Conservation (phyloP, 1,140 invertebrate species). For the Temnothorax longispinosus region DNA sequence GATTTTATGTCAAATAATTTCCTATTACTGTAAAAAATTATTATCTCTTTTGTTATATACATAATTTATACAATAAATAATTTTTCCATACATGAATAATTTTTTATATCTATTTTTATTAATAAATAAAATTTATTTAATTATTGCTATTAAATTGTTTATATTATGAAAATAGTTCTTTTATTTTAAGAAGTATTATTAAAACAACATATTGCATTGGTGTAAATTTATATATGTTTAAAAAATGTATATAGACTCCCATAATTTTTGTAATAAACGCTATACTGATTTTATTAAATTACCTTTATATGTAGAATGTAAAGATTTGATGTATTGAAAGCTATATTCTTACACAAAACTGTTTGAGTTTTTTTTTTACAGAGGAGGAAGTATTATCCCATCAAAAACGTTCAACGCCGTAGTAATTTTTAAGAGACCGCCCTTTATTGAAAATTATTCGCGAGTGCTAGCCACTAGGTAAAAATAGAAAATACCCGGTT, state of each 20-base stretch:
- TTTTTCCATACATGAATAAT: background rate
- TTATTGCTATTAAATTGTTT: background rate
- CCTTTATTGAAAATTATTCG: slow-evolving; percentile 51
- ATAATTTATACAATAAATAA: background rate
- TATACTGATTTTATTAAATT: background rate
- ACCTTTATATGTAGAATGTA: background rate
- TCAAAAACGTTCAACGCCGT: background rate
- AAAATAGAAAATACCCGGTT: slow-evolving; percentile 52
- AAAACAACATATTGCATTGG: background rate
- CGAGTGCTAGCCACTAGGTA: background rate
- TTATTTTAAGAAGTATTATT: background rate
- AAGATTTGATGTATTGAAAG: background rate
- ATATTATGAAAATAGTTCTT: background rate
- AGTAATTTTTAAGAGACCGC: slow-evolving; percentile 44
- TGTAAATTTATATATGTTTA: no score
- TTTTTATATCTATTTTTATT: background rate
- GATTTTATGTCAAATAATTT: background rate
- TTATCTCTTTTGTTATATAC: background rate
- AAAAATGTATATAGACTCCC: background rate
- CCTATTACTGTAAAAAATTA: background rate
- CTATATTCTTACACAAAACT: background rate
- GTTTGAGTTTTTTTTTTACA: background rate
- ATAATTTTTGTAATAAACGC: background rate
- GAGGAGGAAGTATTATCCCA: slow-evolving; percentile 8
- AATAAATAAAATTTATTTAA: background rate